These are phyloP conservation scores for Urosaurus nigricauda DNA, from an alignment of 2,797 vertebrate genomes.

Conservation along the genomic window DNA sequence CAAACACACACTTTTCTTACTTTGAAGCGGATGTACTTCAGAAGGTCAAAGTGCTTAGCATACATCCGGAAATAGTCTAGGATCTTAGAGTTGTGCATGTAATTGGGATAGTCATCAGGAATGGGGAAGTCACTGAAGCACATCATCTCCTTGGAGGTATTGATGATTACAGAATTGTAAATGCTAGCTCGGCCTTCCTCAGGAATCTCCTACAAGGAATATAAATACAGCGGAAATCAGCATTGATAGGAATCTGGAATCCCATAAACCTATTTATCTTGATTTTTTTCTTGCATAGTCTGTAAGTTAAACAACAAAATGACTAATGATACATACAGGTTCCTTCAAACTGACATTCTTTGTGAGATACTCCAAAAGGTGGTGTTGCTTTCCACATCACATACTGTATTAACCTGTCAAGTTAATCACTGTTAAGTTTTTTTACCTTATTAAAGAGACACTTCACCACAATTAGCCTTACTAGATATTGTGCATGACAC, in stretches of 20 bases:
- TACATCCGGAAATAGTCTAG: conserved; percentile 89
- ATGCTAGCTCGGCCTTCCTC: conserved; percentile 83
- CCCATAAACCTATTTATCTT: background rate
- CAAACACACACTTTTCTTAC: conserved; percentile 65
- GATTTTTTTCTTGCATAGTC: background rate
- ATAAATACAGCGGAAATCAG: background rate
- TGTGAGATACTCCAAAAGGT: background rate
- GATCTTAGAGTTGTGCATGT: conserved; percentile 86
- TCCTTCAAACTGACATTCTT: background rate
- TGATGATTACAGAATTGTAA: conserved; percentile 88
- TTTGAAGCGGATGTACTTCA: conserved; percentile 84
- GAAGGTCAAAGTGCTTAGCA: conserved; percentile 84
- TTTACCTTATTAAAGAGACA: background rate
- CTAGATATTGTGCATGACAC: background rate
- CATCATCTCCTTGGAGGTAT: conserved; percentile 96
- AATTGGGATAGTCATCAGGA: conserved; percentile 90
- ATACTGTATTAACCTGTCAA: background rate
- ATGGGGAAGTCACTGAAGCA: conserved; percentile 93
- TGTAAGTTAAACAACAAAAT: background rate
- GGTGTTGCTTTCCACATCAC: background rate
- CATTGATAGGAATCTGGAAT: background rate
- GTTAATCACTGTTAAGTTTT: background rate
- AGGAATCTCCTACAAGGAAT: conserved; percentile 76
- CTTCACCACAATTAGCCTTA: background rate
- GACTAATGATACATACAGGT: background rate